Conservation (phyloP, 2,797 vertebrate species). For the Sciurus carolinensis region DNA sequence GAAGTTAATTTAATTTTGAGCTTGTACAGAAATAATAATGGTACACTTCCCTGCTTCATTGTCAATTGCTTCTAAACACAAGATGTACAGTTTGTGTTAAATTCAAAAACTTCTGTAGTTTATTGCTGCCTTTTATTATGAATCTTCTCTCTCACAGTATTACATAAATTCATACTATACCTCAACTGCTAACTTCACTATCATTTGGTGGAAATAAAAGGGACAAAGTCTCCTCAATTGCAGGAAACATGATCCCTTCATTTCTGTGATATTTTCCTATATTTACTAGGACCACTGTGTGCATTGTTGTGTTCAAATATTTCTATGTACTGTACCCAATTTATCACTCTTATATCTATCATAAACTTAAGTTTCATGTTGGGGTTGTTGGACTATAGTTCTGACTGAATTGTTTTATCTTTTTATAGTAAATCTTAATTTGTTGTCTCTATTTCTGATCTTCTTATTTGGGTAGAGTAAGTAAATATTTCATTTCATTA, state of each 20-base stretch:
- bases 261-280: not conserved
- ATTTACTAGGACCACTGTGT: not conserved
- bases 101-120: not conserved
- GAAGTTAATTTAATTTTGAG: not conserved
- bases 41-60: not conserved
- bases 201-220: not conserved
- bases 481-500: constrained; percentile 78
- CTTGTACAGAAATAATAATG: not conserved
- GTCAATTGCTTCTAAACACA: not conserved
- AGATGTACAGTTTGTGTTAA: not conserved
- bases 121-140: not conserved
- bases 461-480: constrained; percentile 76
- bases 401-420: constrained; percentile 67
- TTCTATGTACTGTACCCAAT: not conserved
- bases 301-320: not conserved
- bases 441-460: constrained; percentile 73
- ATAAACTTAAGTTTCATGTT: not conserved
- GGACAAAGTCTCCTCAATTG: not conserved
- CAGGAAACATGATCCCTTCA: not conserved
- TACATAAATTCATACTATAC: not conserved
- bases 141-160: not conserved
- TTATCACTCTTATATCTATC: constrained; percentile 38
- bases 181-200: not conserved
- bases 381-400: not conserved
- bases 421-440: constrained; percentile 72